Base-by-base conservation (phyloP, 2,797 vertebrate species). In the Tauraco hartlaubi region DNA sequence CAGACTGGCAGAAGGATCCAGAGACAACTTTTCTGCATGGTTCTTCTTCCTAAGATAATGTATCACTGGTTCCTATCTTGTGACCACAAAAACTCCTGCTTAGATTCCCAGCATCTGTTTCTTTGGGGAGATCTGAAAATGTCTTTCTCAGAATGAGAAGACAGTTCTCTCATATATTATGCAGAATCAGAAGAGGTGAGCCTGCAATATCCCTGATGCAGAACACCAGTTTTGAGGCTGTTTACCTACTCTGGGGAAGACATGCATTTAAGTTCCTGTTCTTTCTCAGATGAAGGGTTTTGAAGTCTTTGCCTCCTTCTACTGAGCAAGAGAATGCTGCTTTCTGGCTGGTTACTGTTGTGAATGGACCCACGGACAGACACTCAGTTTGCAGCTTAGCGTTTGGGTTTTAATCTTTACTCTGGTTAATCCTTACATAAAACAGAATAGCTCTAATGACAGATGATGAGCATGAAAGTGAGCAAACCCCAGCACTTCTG, bases 391-490 rank as follows among this genome's bases (percentile, higher is more conserved):
- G 43, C 46, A 90, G 39, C 5, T 72, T 79, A 68, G 44, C 2
- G 1, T 31, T 14, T 66, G 11, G 4, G 31, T 88, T 73, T 91
- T 91, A 69, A 62, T 49, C 75, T 91, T 90, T 78, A 64, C 43
- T 95, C 62, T 86, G 58, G 9, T 67, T 96, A 86, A 76, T 82
- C 55, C 48, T 93, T 73, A 86, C 67, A 59, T 62, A 92, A 88
- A 96, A 56, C 83, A 93, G 90, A 96, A 68, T 35, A 76, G n/a
- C 16, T 92, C 83, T 82, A 72, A 64, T 54, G 37, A 39, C 63
- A 79, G 63, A 78, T 66, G 84, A 80, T 74, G 68, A 84, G 81
- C 61, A 59, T 16, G 61, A 69, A 48, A 69, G 46, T 46, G 16
- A 87, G 46, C 0, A 0, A 93, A 79, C 19, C 33, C 52, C 80